phyloP scores from a whole-genome alignment of 2,888 invertebrate species.

The Microchrysa polita region DNA sequence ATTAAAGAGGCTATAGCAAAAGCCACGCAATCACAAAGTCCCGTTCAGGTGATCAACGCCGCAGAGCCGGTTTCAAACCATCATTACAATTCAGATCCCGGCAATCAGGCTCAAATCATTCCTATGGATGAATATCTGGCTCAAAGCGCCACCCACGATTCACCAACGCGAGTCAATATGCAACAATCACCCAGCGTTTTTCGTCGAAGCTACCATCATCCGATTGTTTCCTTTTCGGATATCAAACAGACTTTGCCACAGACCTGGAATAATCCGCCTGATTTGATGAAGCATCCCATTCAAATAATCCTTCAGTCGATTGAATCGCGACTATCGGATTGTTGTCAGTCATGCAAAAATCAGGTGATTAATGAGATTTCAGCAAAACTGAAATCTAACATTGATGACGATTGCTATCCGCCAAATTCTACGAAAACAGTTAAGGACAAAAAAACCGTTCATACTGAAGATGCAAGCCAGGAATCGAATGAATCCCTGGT shows the following conservation, averaged over 20 bases:
- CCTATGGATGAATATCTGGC: constrained; percentile 20
- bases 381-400: constrained; percentile 7
- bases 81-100: background rate
- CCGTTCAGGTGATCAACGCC: constrained; percentile 30
- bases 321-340: constrained; percentile 18
- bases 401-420: too few species aligned
- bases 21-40: constrained; percentile 3
- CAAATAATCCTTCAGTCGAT: constrained; percentile 30
- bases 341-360: constrained; percentile 34
- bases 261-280: background rate
- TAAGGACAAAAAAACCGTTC: background rate
- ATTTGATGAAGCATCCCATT: constrained; percentile 27
- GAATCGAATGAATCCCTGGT: background rate
- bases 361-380: constrained; percentile 29
- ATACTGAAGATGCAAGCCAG: background rate
- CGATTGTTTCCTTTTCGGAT: background rate
- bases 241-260: background rate
- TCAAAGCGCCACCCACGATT: background rate
- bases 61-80: background rate
- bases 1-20: constrained; percentile 35
- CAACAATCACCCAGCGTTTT: background rate
- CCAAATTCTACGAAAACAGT: background rate
- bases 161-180: constrained; percentile 4
- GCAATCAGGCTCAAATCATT: constrained; percentile 4
- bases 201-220: background rate